These are phyloP conservation scores for Hapalemur alaotrensis DNA, from an alignment of 2,797 vertebrate species.

Conservation along the genomic window DNA sequence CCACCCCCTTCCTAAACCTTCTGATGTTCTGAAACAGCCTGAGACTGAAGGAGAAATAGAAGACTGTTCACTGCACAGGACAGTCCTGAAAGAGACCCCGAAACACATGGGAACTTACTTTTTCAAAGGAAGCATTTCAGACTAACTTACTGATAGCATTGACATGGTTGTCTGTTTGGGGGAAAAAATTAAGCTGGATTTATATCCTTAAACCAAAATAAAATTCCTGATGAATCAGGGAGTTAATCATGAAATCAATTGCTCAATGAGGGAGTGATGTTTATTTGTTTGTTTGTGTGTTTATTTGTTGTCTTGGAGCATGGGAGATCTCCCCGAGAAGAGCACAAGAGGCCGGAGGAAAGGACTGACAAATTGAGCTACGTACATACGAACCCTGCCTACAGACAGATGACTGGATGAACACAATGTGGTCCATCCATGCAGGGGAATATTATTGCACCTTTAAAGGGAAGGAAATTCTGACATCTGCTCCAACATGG, in stretches of 20 bases:
- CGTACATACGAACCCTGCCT: not conserved
- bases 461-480: not conserved
- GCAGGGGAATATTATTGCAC: not conserved
- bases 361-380: too few species aligned
- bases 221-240: not conserved
- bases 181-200: not conserved
- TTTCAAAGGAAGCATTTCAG: not conserved
- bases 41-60: not conserved
- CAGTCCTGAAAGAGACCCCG: not conserved
- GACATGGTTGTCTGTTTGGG: too few species aligned
- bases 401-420: accelerated
- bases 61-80: not conserved
- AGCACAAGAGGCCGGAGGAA: not conserved
- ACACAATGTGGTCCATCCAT: accelerated
- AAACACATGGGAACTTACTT: not conserved
- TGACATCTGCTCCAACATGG: not conserved
- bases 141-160: accelerated
- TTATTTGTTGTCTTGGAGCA: not conserved
- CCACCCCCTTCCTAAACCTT: not conserved
- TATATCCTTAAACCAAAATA: not conserved
- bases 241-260: not conserved
- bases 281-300: not conserved
- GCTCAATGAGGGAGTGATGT: not conserved
- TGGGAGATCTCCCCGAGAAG: not conserved
- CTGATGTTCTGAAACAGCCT: not conserved